Conservation (phyloP, 1,140 invertebrate genomes). For the Myzus persicae region DNA sequence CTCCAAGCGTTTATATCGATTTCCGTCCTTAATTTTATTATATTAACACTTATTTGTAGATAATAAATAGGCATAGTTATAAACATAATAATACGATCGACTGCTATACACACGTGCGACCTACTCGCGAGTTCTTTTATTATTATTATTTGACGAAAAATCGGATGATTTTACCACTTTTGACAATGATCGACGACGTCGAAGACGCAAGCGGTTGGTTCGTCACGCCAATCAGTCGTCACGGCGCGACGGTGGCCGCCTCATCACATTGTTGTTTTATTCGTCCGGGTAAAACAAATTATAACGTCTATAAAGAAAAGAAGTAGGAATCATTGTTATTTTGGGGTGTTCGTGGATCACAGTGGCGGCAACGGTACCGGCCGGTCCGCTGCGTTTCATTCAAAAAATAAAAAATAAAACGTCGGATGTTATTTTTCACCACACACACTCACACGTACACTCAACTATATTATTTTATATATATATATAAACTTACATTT, state of each 20-base stretch:
- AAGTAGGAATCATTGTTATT: conserved; percentile 36
- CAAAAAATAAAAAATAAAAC: conserved; percentile 10
- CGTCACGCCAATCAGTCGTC: conserved; percentile 37
- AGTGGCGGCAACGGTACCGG: background rate
- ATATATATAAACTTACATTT: background rate
- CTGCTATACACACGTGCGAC: background rate
- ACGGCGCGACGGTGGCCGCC: background rate
- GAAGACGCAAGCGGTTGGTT: conserved; percentile 3
- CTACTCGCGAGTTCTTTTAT: background rate
- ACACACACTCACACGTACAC: background rate
- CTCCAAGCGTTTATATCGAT: background rate
- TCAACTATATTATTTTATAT: background rate
- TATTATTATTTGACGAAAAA: background rate
- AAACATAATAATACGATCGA: background rate
- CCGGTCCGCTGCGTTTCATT: conserved; percentile 35
- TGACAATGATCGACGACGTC: conserved; percentile 27
- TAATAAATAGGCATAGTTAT: too few species aligned
- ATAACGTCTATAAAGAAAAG: conserved; percentile 11
- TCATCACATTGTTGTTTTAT: conserved; percentile 31
- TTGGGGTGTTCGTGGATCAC: background rate
- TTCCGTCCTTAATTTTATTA: background rate
- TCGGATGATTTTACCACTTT: background rate
- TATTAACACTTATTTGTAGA: background rate
- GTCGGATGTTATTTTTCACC: conserved; percentile 53
- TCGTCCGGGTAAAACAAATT: conserved; percentile 41